Evolutionary conservation across 2,888 invertebrate genomes (phyloP).

Genomic region (Hydropsyche betteni): DNA sequence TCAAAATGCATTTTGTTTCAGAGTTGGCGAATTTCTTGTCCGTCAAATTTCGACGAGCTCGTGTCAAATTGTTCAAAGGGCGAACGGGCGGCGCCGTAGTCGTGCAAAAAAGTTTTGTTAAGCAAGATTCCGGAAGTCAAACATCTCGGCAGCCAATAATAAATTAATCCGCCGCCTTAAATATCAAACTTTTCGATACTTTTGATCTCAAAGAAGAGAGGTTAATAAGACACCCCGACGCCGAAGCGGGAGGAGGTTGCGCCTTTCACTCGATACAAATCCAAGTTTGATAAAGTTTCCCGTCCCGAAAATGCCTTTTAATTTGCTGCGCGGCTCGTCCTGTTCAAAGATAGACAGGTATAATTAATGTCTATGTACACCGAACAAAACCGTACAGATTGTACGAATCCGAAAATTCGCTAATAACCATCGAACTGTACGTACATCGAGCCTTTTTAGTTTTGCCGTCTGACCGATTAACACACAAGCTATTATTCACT

Average conservation of each 20-base stretch:
- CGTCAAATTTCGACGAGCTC: conserved; percentile 12
- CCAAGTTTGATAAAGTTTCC: conserved; percentile 50
- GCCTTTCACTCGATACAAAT: conserved; percentile 50
- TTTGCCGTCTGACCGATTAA: neutral
- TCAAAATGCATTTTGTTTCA: too few relatives aligned
- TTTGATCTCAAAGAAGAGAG: conserved; percentile 47
- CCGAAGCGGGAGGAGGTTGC: conserved; percentile 25
- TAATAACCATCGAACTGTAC: conserved; percentile 10
- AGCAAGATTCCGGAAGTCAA: conserved; percentile 47
- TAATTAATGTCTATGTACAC: conserved; percentile 46
- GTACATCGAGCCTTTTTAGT: conserved; percentile 20
- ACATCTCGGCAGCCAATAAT: conserved; percentile 49
- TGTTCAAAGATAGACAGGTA: conserved; percentile 48
- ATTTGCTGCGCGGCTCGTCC: conserved; percentile 46
- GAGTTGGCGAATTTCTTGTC: too few relatives aligned
- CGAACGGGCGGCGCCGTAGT: neutral
- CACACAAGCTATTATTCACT: conserved; percentile 31
- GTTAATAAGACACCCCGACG: conserved; percentile 44
- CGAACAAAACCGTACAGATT: neutral
- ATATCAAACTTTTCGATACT: conserved; percentile 51
- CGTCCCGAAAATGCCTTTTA: conserved; percentile 48
- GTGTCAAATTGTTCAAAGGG: conserved; percentile 40
- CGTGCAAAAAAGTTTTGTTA: conserved; percentile 30
- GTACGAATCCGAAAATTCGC: conserved; percentile 8
- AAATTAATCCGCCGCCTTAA: conserved; percentile 50